These are phyloP conservation scores for Sicus ferrugineus DNA, from an alignment of 2,888 invertebrate species.

Conservation along the genomic window DNA sequence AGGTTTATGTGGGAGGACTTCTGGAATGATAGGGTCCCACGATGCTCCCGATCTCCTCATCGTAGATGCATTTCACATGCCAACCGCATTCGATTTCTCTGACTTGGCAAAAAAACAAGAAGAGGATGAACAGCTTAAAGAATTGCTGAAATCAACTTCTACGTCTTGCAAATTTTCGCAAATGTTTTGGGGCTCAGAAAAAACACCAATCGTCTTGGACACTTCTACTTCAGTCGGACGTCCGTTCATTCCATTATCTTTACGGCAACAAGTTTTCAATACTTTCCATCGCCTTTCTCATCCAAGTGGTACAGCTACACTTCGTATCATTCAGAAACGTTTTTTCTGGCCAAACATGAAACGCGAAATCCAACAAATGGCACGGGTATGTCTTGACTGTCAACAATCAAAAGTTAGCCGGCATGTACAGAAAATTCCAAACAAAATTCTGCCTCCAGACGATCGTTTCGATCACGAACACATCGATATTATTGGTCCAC, in stretches of 20 bases:
- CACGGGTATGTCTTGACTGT: background rate
- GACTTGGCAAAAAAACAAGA: background rate
- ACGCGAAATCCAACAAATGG: background rate
- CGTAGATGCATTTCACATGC: slow-evolving; percentile 27
- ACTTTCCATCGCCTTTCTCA: slow-evolving; percentile 1
- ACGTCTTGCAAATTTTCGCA: slow-evolving; percentile 7
- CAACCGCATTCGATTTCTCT: slow-evolving; percentile 1
- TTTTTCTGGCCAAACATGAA: slow-evolving; percentile 10
- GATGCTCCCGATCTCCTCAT: no score
- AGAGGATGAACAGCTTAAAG: background rate
- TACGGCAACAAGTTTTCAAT: slow-evolving; percentile 8
- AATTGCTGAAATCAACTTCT: background rate
- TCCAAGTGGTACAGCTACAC: slow-evolving; percentile 4
- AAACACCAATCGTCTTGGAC: background rate
- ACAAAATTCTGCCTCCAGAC: slow-evolving; percentile 22
- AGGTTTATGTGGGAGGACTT: no score
- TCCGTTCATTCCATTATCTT: background rate
- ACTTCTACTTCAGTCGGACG: slow-evolving; percentile 4
- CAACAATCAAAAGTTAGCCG: slow-evolving; percentile 13
- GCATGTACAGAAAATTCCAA: slow-evolving; percentile 3
- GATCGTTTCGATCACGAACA: slow-evolving; percentile 22
- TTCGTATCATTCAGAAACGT: background rate
- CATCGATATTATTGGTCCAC: slow-evolving; percentile 21
- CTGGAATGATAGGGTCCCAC: no score
- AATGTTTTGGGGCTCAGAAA: slow-evolving; percentile 4